Percentiles rank a stretch among this genome's conserved stretches.
These are phyloP conservation scores for Centroberyx gerrardi DNA, from an alignment of 2,797 vertebrate genomes.

Conservation along the genomic window DNA sequence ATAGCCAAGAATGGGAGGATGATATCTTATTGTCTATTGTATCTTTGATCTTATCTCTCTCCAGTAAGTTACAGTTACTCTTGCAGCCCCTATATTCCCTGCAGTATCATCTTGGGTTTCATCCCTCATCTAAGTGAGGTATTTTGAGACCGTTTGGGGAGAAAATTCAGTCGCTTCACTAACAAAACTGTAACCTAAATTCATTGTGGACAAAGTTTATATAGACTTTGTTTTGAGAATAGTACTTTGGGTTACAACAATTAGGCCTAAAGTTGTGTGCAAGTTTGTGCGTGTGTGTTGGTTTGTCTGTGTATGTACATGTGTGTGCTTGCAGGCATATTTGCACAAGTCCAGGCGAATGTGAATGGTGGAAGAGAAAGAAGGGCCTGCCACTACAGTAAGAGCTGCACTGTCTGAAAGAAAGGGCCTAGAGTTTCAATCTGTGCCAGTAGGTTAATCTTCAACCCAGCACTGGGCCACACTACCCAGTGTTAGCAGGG, in stretches of 20 bases:
- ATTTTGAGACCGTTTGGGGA: conserved; percentile 6
- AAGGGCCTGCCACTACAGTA: conserved; percentile 20
- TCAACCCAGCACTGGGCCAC: conserved; percentile 45
- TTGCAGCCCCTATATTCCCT: neutral
- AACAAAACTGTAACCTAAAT: conserved; percentile 20
- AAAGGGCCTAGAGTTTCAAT: conserved; percentile 68
- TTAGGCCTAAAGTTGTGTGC: conserved; percentile 17
- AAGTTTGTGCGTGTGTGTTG: neutral
- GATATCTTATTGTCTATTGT: neutral
- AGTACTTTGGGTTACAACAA: conserved; percentile 24
- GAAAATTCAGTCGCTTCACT: neutral
- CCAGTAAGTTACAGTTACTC: neutral
- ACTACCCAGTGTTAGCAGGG: conserved; percentile 29
- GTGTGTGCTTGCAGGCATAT: conserved; percentile 4
- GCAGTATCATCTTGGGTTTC: neutral
- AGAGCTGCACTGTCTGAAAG: conserved; percentile 28
- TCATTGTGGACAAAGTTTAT: conserved; percentile 10
- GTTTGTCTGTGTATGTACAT: conserved; percentile 8
- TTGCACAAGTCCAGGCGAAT: conserved; percentile 6
- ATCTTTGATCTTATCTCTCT: conserved; percentile 20
- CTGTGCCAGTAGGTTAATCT: conserved; percentile 82
- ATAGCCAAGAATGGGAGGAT: neutral
- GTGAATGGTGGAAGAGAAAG: conserved; percentile 29
- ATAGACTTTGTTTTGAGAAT: conserved; percentile 30
- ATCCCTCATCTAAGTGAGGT: conserved; percentile 7